A percentile compares a stretch with the other conserved stretches of the same genome.
These are phyloP conservation scores for Hymenopus coronatus DNA, from an alignment of 2,888 invertebrate species.

Conservation along the genomic window DNA sequence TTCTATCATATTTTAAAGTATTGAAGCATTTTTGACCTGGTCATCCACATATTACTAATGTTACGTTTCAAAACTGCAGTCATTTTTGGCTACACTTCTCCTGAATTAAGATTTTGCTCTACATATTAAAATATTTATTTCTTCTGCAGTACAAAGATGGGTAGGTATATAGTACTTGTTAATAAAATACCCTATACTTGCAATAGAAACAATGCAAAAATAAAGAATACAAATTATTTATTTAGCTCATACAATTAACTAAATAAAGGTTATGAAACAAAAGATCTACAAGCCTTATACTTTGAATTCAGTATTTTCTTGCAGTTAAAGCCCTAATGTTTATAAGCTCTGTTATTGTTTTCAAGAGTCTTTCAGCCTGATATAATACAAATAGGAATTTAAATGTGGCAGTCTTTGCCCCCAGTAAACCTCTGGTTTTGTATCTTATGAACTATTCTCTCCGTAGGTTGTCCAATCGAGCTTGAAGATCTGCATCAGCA, in stretches of 20 bases:
- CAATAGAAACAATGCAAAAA: background rate
- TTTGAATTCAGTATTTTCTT: background rate
- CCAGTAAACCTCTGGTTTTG: background rate
- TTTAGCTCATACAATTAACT: background rate
- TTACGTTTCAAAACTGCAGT: no score
- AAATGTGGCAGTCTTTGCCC: background rate
- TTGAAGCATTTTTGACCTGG: no score
- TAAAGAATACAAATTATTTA: background rate
- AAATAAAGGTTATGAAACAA: background rate
- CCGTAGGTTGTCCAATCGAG: constrained; percentile 90
- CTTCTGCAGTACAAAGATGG: background rate
- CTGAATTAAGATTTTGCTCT: background rate
- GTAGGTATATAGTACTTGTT: background rate
- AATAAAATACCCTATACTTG: background rate
- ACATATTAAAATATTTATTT: background rate
- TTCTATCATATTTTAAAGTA: no score
- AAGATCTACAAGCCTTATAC: background rate
- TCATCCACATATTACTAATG: no score
- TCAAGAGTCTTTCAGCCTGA: background rate
- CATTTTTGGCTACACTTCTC: no score
- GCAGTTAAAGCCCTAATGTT: background rate
- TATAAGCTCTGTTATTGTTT: background rate
- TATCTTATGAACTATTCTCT: constrained; percentile 61
- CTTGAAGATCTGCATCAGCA: constrained; percentile 96
- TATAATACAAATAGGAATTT: background rate